These are phyloP conservation scores for Apamea monoglypha DNA, from an alignment of 2,888 invertebrate genomes.

Conservation along the genomic window DNA sequence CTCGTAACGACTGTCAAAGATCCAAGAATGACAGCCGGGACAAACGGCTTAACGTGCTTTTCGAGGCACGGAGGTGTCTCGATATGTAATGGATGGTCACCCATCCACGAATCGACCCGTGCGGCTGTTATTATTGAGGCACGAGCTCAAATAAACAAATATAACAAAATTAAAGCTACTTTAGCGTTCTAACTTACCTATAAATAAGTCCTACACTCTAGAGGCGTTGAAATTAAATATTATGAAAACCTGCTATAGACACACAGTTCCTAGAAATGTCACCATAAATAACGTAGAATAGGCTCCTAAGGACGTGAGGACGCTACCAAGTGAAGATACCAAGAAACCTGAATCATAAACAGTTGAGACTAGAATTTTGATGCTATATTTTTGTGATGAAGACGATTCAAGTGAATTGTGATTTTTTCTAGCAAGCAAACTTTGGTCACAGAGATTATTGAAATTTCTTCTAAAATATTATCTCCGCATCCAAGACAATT, in stretches of 20 bases:
- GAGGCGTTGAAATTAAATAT: constrained; percentile 36
- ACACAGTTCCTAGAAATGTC: constrained; percentile 21
- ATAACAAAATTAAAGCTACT: background rate
- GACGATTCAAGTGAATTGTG: background rate
- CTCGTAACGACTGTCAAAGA: background rate
- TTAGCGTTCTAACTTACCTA: background rate
- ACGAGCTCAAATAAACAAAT: background rate
- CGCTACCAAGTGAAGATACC: constrained; percentile 17
- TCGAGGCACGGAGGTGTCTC: background rate
- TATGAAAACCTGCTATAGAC: constrained; percentile 28
- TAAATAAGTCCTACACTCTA: background rate
- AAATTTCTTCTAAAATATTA: background rate
- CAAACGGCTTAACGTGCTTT: background rate
- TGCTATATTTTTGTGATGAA: background rate
- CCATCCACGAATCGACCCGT: background rate
- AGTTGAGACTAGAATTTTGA: constrained; percentile 32
- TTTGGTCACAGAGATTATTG: background rate
- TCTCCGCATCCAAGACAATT: background rate
- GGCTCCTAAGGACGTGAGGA: constrained; percentile 36
- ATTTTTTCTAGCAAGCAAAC: background rate
- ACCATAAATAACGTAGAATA: constrained; percentile 40
- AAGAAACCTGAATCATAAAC: constrained; percentile 5
- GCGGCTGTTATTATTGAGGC: background rate
- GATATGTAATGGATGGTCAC: background rate
- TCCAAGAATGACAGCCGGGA: background rate